Evolutionary conservation across 2,113 vertebrate genomes (phyloP), one percentile per base, ranked within the genome.

Genomic region (Ardeotis arabs): DNA sequence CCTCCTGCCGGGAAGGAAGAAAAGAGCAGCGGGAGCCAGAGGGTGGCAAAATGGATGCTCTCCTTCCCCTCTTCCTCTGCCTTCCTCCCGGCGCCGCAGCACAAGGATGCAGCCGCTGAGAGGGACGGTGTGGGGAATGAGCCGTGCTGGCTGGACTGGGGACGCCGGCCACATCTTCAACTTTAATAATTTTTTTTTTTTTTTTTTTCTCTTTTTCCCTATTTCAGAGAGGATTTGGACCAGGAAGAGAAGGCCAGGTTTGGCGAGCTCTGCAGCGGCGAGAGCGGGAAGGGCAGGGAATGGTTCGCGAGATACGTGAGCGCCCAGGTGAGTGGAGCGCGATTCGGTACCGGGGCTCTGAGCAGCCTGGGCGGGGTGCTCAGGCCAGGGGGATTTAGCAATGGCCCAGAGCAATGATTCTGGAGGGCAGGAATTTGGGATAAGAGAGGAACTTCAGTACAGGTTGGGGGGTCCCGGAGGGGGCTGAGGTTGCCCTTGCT

Each of bases 171-270:
- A 9, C 60, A 8, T 70, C 47, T 47, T 75, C 4, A 18, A 2
- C 37, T 50, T 52, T 33, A 77, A 50, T 3, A 9, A 2, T 8
- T 4, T 22, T 49, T 44, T 47, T 8, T 29, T 22, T 45, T 39
- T 14, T 12, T 15, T 4, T 50, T 47, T 35, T 33, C 5, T 4
- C 1, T 3, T 49, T 79, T 44, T 12, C 75, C 33, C 86, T 25
- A 18, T 89, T 84, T 47, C 97, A 99, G 99, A 86, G 98, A 99
- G 95, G 99, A 99, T 89, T 97, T 99, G 97, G 99, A 99, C 90
- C 99, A 99, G 58, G 99, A 99, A 81, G 99, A 99, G 97, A 99
- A 99, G 95, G 99, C 99, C 78, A 98, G 95, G 84, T 99, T 99
- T 72, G 99, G 99, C 23, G 98, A 99, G 92, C 98, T 99, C 44